Evolutionary conservation across 2,888 invertebrate species (phyloP), one percentile per base, ranked within the genome.

Genomic region (Myathropa florea): DNA sequence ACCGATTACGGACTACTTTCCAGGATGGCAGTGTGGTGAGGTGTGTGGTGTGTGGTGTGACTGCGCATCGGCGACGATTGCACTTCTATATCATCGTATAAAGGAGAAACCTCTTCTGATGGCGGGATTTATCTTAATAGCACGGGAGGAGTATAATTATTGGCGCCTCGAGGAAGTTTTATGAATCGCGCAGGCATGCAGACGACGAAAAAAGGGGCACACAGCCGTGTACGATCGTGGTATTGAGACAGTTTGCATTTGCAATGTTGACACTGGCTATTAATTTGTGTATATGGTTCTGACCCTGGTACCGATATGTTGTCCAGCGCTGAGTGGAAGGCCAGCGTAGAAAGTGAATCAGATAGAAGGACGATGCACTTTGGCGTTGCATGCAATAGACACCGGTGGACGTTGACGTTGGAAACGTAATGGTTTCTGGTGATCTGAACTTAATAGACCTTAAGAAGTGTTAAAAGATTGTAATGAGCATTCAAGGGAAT

Each of bases 91-190:
- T 71, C 71, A 33, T 78, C 57, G 18, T 10, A 46, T 12, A 57
- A 60, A 70, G 59, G 76, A 83, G 64, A 24, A 75, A 53, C 46
- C 57, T 73, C 57, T 57, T 57, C 73, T 53, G 80, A 61, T 81
- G 82, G 77, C 84, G 67, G 61, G 87, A 83, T 85, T 90, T 90
- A 90, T 90, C 90, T 90, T 89, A 90, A 90, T 89, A 90, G 90
- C 89, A 89, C 88, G 88, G 89, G 88, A 89, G 89, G 89, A 89
- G 88, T 88, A 89, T 89, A 90, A 90, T 90, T 90, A 89, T 90
- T 90, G 90, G 90, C 90, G 90, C 90, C 90, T 90, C 89, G 68
- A 36, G 84, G 70, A 70, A 65, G 73, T 75, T 65, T 36, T 72
- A 71, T 77, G 82, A 64, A 76, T 36, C 36, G 55, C 24, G 46